phyloP scores from a whole-genome alignment of 1,140 invertebrate species.

The Paralvinella palmiformis region DNA sequence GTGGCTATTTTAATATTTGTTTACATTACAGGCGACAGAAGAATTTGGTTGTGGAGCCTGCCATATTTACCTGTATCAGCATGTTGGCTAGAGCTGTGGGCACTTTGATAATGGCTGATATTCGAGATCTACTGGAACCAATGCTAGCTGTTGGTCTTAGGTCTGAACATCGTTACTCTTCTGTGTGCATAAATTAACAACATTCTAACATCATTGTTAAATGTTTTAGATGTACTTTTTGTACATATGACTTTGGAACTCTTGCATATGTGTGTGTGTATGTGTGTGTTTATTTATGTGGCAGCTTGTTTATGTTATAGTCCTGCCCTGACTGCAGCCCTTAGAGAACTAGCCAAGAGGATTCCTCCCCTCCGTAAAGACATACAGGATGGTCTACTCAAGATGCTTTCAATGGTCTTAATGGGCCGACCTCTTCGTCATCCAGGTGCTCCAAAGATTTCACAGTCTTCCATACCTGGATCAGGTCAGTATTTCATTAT shows the following conservation, averaged over 20 bases:
- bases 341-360: constrained; percentile 81
- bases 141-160: constrained; percentile 84
- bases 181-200: no score
- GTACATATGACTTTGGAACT: no score
- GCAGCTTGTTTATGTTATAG: constrained; percentile 53
- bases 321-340: constrained; percentile 79
- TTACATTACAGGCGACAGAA: constrained; percentile 54
- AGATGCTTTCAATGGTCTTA: constrained; percentile 79
- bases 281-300: no score
- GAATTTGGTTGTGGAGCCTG: constrained; percentile 66
- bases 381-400: constrained; percentile 85
- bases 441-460: constrained; percentile 36
- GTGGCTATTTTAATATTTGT: constrained; percentile 5
- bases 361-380: constrained; percentile 81
- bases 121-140: constrained; percentile 78
- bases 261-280: no score
- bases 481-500: neutral
- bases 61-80: constrained; percentile 92
- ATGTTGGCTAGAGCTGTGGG: constrained; percentile 81
- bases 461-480: neutral
- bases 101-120: constrained; percentile 66
- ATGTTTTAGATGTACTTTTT: no score
- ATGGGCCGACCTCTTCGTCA: constrained; percentile 70
- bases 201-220: no score
- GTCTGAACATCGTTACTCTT: no score